These are phyloP conservation scores for Margaritifera margaritifera DNA, from an alignment of 2,888 invertebrate species.

Conservation along the genomic window DNA sequence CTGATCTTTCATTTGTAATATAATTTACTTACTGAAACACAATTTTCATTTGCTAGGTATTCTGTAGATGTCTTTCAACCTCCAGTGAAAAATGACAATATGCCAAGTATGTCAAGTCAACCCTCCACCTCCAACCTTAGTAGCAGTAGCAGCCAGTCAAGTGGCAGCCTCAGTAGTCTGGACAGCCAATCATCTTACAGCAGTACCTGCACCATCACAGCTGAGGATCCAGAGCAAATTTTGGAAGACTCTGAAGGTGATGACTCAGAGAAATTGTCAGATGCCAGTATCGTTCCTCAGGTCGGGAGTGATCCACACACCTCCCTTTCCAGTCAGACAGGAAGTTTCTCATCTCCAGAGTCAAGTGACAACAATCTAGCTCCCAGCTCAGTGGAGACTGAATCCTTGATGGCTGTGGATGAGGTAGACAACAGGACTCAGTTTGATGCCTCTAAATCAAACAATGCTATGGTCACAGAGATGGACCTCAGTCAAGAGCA, in stretches of 20 bases:
- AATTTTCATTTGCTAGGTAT: constrained; percentile 53
- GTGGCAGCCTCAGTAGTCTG: constrained; percentile 61
- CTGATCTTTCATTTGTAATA: too few species aligned
- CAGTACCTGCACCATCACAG: constrained; percentile 63
- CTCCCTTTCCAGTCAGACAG: constrained; percentile 2
- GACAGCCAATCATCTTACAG: constrained; percentile 65
- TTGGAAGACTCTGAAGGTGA: constrained; percentile 18
- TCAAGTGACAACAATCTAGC: background rate
- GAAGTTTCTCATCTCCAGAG: constrained; percentile 8
- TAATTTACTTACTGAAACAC: background rate
- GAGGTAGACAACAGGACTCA: too few species aligned
- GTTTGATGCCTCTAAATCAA: too few species aligned
- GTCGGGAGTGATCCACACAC: constrained; percentile 7
- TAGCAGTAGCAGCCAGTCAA: constrained; percentile 62
- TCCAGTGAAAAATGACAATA: constrained; percentile 60
- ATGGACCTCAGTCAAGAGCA: background rate
- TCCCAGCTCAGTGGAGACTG: background rate
- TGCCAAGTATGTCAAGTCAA: constrained; percentile 40
- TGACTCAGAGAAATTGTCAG: background rate
- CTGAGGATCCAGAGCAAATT: constrained; percentile 39
- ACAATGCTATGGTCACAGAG: background rate
- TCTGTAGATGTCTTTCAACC: constrained; percentile 74
- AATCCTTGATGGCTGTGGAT: too few species aligned
- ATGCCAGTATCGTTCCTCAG: constrained; percentile 11
- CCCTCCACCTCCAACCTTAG: constrained; percentile 53